Evolutionary conservation across 2,888 invertebrate genomes (phyloP).

Genomic region (Trichopoda pennipes): DNA sequence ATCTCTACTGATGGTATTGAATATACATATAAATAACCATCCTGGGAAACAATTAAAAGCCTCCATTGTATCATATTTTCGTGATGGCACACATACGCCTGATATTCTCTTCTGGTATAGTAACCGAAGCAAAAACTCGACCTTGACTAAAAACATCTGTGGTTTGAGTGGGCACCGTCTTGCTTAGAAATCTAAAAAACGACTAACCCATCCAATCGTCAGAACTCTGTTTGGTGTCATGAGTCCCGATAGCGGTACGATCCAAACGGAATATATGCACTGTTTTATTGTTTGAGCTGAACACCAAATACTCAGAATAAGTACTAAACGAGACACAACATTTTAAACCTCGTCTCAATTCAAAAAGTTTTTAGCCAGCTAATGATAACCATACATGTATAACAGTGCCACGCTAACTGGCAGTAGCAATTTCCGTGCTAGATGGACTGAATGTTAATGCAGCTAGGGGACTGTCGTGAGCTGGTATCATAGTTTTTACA

Average conservation of each 20-base stretch:
- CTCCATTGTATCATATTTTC: constrained; percentile 83
- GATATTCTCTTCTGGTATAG: constrained; percentile 92
- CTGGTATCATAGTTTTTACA: constrained; percentile 97
- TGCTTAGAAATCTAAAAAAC: constrained; percentile 84
- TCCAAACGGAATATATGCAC: constrained; percentile 97
- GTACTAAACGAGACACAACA: constrained; percentile 97
- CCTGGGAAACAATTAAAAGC: constrained; percentile 94
- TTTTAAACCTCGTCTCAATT: constrained; percentile 97
- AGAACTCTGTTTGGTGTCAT: constrained; percentile 81
- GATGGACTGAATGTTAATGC: constrained; percentile 95
- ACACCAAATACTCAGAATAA: constrained; percentile 94
- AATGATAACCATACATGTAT: constrained; percentile 95
- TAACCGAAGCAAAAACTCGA: constrained; percentile 96
- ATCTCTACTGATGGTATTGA: constrained; percentile 92
- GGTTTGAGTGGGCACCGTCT: constrained; percentile 92
- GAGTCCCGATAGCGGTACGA: constrained; percentile 78
- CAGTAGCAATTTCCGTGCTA: constrained; percentile 88
- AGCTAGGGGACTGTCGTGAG: constrained; percentile 97
- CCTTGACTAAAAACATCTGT: constrained; percentile 97
- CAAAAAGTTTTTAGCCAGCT: constrained; percentile 94
- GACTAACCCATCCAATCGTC: constrained; percentile 91
- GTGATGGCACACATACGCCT: constrained; percentile 95
- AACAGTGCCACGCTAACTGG: constrained; percentile 97
- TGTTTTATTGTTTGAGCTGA: constrained; percentile 98
- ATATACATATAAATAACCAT: constrained; percentile 96